Conservation (phyloP, 2,797 vertebrate species). For the Hypotaenidia okinawae region DNA sequence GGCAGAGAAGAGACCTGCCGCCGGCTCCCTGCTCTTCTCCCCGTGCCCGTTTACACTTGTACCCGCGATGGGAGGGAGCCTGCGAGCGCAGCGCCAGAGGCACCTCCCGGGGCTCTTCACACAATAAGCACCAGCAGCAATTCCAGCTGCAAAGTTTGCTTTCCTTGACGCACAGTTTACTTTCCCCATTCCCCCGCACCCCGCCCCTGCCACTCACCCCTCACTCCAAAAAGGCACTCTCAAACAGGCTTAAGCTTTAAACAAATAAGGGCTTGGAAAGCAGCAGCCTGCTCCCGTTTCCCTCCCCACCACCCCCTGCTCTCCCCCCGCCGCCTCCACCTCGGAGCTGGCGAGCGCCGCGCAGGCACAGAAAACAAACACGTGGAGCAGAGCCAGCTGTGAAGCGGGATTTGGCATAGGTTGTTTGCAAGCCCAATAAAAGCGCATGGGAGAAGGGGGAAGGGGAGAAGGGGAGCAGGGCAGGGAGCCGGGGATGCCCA, state of each 20-base stretch:
- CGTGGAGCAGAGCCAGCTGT: conserved; percentile 67
- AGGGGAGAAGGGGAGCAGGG: neutral
- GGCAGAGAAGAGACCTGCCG: neutral
- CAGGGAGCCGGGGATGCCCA: neutral
- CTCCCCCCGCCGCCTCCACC: neutral
- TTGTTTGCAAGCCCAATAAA: conserved; percentile 60
- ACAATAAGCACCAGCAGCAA: conserved; percentile 40
- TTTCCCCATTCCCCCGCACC: conserved; percentile 56
- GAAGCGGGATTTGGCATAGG: conserved; percentile 55
- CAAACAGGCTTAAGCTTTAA: conserved; percentile 88
- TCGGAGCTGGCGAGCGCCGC: conserved; percentile 36
- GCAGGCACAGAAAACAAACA: conserved; percentile 76
- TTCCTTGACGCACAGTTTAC: conserved; percentile 71
- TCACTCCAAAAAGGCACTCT: conserved; percentile 84
- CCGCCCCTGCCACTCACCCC: conserved; percentile 72
- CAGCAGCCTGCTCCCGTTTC: conserved; percentile 57
- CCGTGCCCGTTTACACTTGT: neutral
- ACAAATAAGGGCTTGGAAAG: conserved; percentile 90
- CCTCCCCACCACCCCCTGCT: conserved; percentile 32
- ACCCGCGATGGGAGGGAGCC: fast-evolving
- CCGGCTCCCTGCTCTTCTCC: neutral
- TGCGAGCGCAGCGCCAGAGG: fast-evolving
- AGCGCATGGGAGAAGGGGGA: conserved; percentile 30
- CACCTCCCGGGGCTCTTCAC: neutral
- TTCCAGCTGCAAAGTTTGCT: conserved; percentile 67